A percentile compares a stretch with the other conserved stretches of the same genome.
Evolutionary conservation across 1,140 invertebrate genomes (phyloP).

Genomic region (Dendroctonus valens): DNA sequence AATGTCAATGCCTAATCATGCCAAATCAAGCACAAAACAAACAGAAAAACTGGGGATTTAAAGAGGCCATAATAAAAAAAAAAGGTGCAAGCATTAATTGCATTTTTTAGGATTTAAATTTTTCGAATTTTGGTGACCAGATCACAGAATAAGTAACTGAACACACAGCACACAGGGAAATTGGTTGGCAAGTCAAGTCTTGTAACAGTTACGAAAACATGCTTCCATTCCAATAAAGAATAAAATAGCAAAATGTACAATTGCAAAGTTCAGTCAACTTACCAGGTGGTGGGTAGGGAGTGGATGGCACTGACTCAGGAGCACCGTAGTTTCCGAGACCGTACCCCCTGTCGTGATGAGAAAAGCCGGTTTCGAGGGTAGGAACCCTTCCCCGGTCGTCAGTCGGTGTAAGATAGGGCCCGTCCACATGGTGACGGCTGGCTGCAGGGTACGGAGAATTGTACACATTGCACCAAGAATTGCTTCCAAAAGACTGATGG

Average conservation of each 20-base stretch:
- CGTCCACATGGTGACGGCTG: slow-evolving; percentile 61
- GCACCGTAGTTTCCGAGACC: slow-evolving; percentile 71
- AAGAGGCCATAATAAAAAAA: too few relatives aligned
- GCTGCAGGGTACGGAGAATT: slow-evolving; percentile 67
- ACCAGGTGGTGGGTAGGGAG: slow-evolving; percentile 77
- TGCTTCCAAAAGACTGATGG: slow-evolving; percentile 69
- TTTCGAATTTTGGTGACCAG: not conserved
- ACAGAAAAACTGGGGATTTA: too few relatives aligned
- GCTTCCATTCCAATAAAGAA: too few relatives aligned
- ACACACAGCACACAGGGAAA: too few relatives aligned
- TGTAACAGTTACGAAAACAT: too few relatives aligned
- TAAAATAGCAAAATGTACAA: too few relatives aligned
- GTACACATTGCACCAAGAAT: slow-evolving; percentile 65
- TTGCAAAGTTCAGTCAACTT: slow-evolving; percentile 27
- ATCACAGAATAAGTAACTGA: too few relatives aligned
- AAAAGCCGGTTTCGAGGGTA: slow-evolving; percentile 59
- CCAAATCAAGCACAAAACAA: too few relatives aligned
- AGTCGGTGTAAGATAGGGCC: slow-evolving; percentile 65
- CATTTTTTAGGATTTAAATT: too few relatives aligned
- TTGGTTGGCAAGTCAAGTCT: too few relatives aligned
- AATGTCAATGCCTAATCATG: too few relatives aligned
- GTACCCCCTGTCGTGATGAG: slow-evolving; percentile 68
- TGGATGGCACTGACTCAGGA: slow-evolving; percentile 71
- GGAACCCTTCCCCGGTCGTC: slow-evolving; percentile 64
- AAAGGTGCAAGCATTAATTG: too few relatives aligned